Percentiles rank a stretch among this genome's conserved stretches.
Evolutionary conservation across 2,113 vertebrate species (phyloP).

Genomic region (Cynopterus brachyotis): DNA sequence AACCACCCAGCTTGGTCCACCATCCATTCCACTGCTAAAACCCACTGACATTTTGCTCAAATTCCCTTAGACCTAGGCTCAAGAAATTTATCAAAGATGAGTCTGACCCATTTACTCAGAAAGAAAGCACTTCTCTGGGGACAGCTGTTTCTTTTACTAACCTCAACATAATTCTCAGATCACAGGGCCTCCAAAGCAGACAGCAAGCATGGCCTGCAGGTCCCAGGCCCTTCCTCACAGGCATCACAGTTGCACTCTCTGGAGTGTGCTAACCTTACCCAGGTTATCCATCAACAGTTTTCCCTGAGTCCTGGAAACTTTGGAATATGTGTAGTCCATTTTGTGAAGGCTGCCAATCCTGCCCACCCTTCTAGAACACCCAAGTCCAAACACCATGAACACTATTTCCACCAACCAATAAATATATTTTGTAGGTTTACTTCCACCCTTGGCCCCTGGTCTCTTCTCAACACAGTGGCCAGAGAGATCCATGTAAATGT

Average conservation of each 20-base stretch:
- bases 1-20: constrained; percentile 51
- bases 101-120: not conserved
- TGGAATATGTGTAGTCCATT: not conserved
- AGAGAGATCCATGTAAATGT: not conserved
- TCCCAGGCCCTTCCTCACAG: not conserved
- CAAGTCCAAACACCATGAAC: not conserved
- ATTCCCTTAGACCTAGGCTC: not conserved
- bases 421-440: not conserved
- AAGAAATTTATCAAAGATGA: constrained; percentile 36
- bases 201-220: not conserved
- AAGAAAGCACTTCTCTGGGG: not conserved
- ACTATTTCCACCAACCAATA: not conserved
- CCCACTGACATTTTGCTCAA: constrained; percentile 46
- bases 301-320: not conserved
- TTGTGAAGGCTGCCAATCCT: not conserved
- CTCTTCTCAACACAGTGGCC: not conserved
- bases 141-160: not conserved
- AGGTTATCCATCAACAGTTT: not conserved
- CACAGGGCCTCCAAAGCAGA: not conserved
- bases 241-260: not conserved
- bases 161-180: not conserved
- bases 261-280: not conserved
- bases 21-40: constrained; percentile 35
- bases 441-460: not conserved
- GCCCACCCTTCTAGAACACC: not conserved